Conservation (phyloP, 1,140 invertebrate species). For the Carposina sasakii region DNA sequence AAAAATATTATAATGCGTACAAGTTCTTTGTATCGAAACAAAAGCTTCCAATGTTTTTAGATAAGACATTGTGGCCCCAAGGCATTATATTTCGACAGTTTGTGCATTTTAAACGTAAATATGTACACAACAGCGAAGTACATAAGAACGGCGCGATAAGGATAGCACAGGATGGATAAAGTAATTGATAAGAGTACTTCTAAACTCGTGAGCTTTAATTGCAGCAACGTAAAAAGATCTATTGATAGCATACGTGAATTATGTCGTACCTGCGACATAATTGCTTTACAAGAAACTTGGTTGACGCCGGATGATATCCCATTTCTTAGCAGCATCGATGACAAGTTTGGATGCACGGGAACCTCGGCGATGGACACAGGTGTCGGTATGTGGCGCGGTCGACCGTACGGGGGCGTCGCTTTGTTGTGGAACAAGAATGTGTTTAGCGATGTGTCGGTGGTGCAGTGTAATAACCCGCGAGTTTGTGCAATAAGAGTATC, state of each 20-base stretch:
- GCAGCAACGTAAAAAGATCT: neutral
- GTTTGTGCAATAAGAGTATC: neutral
- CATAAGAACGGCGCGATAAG: too few relatives aligned
- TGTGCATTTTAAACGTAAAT: too few relatives aligned
- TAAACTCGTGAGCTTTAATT: slow-evolving; percentile 5
- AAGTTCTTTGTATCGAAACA: too few relatives aligned
- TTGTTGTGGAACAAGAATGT: neutral
- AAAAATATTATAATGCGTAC: too few relatives aligned
- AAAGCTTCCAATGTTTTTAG: too few relatives aligned
- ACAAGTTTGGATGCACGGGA: neutral
- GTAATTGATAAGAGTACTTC: neutral
- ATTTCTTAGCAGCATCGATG: neutral
- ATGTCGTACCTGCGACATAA: neutral
- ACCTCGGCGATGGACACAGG: neutral
- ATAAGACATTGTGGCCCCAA: too few relatives aligned
- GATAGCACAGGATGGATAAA: too few relatives aligned
- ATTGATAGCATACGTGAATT: neutral
- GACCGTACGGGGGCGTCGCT: slow-evolving; percentile 2
- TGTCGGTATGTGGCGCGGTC: neutral
- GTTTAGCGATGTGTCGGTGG: neutral
- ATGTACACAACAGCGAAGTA: too few relatives aligned
- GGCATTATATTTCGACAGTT: too few relatives aligned
- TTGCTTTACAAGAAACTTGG: slow-evolving; percentile 8
- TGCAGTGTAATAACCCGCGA: neutral
- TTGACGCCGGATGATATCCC: slow-evolving; percentile 1